Evolutionary conservation across 2,888 invertebrate species (phyloP).

Genomic region (Clusia tigrina): DNA sequence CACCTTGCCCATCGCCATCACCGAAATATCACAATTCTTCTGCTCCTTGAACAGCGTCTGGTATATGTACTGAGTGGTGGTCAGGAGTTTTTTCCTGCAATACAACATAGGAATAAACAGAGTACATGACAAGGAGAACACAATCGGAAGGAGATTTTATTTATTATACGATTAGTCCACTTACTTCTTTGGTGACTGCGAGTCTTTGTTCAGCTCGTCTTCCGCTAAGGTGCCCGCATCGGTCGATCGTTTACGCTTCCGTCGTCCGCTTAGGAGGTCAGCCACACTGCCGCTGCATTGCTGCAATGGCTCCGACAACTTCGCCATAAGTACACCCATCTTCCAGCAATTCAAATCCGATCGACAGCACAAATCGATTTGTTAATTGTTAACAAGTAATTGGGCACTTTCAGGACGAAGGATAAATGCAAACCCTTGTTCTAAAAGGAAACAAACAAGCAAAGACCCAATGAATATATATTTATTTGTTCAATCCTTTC

Average conservation of each 20-base stretch:
- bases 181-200: conserved; percentile 73
- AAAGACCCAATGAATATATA: neutral
- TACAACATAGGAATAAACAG: too few species aligned
- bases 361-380: too few species aligned
- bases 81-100: conserved; percentile 71
- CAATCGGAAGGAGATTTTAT: too few species aligned
- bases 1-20: conserved; percentile 74
- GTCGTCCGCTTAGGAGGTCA: conserved; percentile 65
- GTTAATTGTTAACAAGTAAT: too few species aligned
- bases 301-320: conserved; percentile 58
- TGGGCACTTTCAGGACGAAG: too few species aligned
- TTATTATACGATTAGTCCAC: too few species aligned
- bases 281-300: conserved; percentile 63
- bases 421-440: neutral
- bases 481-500: too few species aligned
- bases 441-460: neutral
- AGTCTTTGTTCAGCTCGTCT: conserved; percentile 64
- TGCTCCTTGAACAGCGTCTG: conserved; percentile 79
- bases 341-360: too few species aligned
- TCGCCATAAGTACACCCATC: conserved; percentile 66
- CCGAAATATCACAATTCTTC: conserved; percentile 77
- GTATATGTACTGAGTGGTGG: conserved; percentile 81
- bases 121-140: neutral
- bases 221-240: conserved; percentile 43
- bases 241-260: conserved; percentile 67